Conservation (phyloP, 2,113 vertebrate species). For the Eolophus roseicapilla region DNA sequence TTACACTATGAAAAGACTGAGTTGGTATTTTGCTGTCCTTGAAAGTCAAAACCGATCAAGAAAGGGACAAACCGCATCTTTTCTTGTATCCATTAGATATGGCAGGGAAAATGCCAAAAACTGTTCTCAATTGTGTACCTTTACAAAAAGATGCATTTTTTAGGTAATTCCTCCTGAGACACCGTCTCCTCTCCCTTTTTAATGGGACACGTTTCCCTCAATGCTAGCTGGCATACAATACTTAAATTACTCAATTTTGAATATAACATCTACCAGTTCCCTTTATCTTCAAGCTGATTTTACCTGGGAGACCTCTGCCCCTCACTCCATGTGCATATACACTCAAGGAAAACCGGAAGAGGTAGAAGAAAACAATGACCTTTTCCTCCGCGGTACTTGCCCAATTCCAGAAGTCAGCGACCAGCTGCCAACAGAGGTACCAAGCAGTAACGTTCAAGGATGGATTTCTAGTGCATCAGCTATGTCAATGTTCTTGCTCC, state of each 20-base stretch:
- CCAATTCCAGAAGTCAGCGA: background rate
- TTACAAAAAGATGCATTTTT: background rate
- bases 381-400: background rate
- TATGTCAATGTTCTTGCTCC: background rate
- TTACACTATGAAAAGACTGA: background rate
- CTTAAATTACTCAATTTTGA: background rate
- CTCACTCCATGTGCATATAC: background rate
- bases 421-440: background rate
- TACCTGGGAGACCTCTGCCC: background rate
- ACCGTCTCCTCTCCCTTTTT: background rate
- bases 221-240: background rate
- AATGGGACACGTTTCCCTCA: background rate
- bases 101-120: background rate
- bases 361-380: background rate
- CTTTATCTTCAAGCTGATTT: background rate
- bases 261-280: background rate
- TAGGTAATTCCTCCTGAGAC: background rate
- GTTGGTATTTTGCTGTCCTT: background rate
- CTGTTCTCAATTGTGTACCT: background rate
- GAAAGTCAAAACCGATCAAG: background rate
- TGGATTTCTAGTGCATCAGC: background rate
- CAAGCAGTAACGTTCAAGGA: background rate
- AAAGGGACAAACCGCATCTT: background rate
- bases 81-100: background rate
- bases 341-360: background rate